Base-by-base conservation (phyloP, 2,797 vertebrate genomes). In the Myotis vivesi region DNA sequence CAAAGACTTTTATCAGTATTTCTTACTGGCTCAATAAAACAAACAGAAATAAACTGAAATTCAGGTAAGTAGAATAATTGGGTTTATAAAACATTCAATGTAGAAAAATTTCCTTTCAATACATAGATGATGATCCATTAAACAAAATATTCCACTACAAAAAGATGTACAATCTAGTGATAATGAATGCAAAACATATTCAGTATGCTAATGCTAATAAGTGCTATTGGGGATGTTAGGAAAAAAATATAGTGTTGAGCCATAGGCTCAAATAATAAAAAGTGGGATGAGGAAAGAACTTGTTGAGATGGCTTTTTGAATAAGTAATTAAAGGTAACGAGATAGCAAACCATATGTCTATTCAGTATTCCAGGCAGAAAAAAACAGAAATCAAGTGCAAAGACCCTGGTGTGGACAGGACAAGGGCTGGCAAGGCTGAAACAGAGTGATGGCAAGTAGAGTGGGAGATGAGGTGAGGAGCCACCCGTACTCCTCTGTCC, bases 81-180 rank as follows among this genome's bases (percentile, higher is more conserved):
- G 62, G 80, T 79, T 72, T 68, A 89, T 17, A 82, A 77, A 92
- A 72, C 6, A 72, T 22, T 86, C 13, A 82, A 76, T 23, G 36
- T 36, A 89, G 92, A 95, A 95, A 64, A 81, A 53, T 51, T n/a
- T 82, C 22, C 55, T 73, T 81, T 89, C 30, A 68, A 75, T 59
- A 46, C 30, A 66, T 0, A 87, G 15, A 10, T 53, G 46, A 87
- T 49, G 23, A 23, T 20, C 19, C 59, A 57, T 44, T 81, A 66
- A 69, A 89, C 20, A 88, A 83, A 95, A 64, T 20, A 91, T 4
- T 84, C 15, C 36, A 94, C 68, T 84, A 68, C 57, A 94, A 76
- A 25, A 81, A 79, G 62, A 94, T 59, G 30, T 7, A 72, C 10
- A 75, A 59, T 66, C 64, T 11, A 23, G 8, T 49, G 23, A 84